Base-by-base conservation (phyloP, 1,140 invertebrate species). In the Drosophila navojoa region DNA sequence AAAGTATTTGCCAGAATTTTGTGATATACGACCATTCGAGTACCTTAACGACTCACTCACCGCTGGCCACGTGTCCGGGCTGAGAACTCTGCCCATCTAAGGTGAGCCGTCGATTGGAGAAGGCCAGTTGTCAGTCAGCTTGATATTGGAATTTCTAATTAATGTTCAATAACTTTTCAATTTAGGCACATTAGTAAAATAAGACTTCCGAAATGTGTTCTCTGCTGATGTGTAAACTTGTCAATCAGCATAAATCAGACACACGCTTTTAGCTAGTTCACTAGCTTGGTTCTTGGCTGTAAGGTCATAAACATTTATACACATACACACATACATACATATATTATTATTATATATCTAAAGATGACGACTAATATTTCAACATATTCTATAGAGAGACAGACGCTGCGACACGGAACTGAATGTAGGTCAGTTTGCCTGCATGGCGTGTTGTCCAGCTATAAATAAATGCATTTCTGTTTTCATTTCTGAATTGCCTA, bases 131-230 rank as follows among this genome's bases (percentile, higher is more conserved):
- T 77, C 53, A 62, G 44, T 71, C 75, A 59, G 29, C 71, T 53
- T 69, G 81, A 68, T 85, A 81, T 85, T 81, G 81, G 74, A 66
- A 85, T 81, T 85, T 86, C 77, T 81, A 86, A 76, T 85, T 86
- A 78, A 81, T 63, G 79, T 86, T 81, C 81, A 85, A 85, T 86
- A 85, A 86, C 81, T 85, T 77, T 86, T 81, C 52, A 44, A 72
- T 84, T 64, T 69, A 35, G 60, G 45, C 66, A 67, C 59, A 84
- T 75, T 81, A 71, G 70, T 67, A 38, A 58, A 40, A 71, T 61
- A 47, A 22, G 50, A 61, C 60, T 68, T 76, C 47, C 50, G 68
- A 73, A 79, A 76, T 68, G 49, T 81, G 59, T 72, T 82, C 79
- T 70, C 42, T 6, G 47, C 71, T 77, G 57, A 53, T 55, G 72